These are phyloP conservation scores for Eucera pruinosa DNA, from an alignment of 2,888 invertebrate species.

Conservation along the genomic window DNA sequence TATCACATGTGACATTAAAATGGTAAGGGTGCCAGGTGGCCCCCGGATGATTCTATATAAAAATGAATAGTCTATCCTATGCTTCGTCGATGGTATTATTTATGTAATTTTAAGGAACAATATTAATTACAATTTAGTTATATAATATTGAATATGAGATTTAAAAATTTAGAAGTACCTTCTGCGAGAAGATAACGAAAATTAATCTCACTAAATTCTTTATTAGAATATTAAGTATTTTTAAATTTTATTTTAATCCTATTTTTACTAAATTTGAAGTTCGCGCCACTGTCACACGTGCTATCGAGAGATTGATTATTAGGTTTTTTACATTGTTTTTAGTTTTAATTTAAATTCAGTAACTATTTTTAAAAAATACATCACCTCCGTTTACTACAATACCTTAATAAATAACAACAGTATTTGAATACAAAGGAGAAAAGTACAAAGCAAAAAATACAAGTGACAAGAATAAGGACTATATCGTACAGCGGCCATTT, in stretches of 20 bases:
- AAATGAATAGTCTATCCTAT: too few species aligned
- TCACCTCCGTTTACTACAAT: too few species aligned
- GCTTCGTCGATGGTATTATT: too few species aligned
- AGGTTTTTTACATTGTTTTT: not conserved
- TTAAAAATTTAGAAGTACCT: not conserved
- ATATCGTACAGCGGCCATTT: slow-evolving; percentile 54
- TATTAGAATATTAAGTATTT: too few species aligned
- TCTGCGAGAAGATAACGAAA: not conserved
- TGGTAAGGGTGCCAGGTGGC: too few species aligned
- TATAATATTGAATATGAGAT: not conserved
- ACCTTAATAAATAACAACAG: not conserved
- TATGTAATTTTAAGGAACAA: not conserved
- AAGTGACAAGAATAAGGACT: slow-evolving; percentile 28
- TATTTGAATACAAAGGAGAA: not conserved
- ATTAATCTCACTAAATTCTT: too few species aligned
- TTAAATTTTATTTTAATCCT: not conserved
- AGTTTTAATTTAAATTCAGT: not conserved
- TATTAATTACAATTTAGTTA: not conserved
- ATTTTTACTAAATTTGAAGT: slow-evolving; percentile 20
- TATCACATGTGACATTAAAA: too few species aligned
- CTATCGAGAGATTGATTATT: slow-evolving; percentile 12
- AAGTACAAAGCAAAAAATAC: not conserved
- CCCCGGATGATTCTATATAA: too few species aligned
- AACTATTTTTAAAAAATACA: not conserved
- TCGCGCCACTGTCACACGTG: slow-evolving; percentile 31